phyloP scores from a whole-genome alignment of 2,113 vertebrate genomes.

The Apus apus region DNA sequence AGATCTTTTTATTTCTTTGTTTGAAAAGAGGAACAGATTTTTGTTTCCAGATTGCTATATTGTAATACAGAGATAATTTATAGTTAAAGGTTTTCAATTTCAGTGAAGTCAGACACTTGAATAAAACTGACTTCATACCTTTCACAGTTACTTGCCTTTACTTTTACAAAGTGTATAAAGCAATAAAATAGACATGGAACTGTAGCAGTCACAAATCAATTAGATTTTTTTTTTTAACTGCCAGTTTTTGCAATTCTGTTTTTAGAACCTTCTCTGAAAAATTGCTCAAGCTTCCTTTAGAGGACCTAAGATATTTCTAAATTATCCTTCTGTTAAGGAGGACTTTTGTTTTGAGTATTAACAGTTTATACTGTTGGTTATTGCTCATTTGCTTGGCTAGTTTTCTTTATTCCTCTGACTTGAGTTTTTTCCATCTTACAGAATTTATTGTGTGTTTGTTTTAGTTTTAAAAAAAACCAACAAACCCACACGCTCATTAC shows the following conservation, averaged over 20 bases:
- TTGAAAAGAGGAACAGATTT: not conserved
- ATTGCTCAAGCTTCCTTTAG: not conserved
- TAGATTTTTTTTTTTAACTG: not conserved
- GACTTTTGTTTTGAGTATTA: not conserved
- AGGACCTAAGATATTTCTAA: not conserved
- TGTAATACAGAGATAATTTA: not conserved
- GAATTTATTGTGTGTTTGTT: not conserved
- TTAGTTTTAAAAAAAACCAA: not conserved
- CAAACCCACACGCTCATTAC: not conserved
- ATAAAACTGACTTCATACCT: not conserved
- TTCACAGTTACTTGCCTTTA: not conserved
- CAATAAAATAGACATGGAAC: not conserved
- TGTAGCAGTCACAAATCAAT: not conserved
- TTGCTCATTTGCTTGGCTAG: not conserved
- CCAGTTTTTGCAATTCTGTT: not conserved
- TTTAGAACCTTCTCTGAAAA: not conserved
- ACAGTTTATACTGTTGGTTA: not conserved
- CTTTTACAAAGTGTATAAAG: not conserved
- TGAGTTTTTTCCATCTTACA: fast-evolving
- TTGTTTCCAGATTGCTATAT: not conserved
- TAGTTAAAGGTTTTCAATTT: not conserved
- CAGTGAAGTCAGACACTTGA: not conserved
- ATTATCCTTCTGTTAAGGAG: not conserved
- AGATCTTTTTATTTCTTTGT: not conserved
- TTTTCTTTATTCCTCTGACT: not conserved